phyloP scores from a whole-genome alignment of 2,113 vertebrate species.

The Chlorodrepanis virens region DNA sequence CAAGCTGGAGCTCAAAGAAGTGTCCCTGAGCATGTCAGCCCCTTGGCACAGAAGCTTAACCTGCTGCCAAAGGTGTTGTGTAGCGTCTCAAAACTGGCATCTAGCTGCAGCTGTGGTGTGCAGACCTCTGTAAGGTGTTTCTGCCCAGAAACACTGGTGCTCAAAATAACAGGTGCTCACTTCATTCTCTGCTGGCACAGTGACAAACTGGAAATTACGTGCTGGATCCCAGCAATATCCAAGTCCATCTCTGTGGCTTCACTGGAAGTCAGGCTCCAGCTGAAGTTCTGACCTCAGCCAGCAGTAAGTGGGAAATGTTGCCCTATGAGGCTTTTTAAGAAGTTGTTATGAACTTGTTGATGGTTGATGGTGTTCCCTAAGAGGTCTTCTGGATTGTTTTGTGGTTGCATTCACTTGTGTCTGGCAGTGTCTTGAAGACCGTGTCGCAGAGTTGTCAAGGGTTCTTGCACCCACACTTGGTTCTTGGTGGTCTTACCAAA shows the following conservation, averaged over 20 bases:
- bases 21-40: rapidly evolving
- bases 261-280: background rate
- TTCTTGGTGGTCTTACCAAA: background rate
- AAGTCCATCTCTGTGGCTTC: rapidly evolving
- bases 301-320: background rate
- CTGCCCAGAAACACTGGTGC: background rate
- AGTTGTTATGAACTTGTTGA: background rate
- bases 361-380: background rate
- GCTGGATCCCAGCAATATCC: background rate
- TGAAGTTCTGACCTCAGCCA: background rate
- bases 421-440: background rate
- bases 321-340: background rate
- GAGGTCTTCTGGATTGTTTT: background rate
- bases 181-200: background rate
- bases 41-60: background rate
- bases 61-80: rapidly evolving
- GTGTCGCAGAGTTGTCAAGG: background rate
- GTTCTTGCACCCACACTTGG: background rate
- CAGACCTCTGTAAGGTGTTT: background rate
- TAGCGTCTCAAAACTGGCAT: background rate
- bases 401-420: background rate
- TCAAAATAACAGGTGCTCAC: background rate
- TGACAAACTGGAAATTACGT: background rate
- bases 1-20: background rate
- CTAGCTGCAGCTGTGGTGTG: background rate